Evolutionary conservation across 1,140 invertebrate genomes (phyloP), one percentile per base, ranked within the genome.

Genomic region (Hirudo medicinalis): DNA sequence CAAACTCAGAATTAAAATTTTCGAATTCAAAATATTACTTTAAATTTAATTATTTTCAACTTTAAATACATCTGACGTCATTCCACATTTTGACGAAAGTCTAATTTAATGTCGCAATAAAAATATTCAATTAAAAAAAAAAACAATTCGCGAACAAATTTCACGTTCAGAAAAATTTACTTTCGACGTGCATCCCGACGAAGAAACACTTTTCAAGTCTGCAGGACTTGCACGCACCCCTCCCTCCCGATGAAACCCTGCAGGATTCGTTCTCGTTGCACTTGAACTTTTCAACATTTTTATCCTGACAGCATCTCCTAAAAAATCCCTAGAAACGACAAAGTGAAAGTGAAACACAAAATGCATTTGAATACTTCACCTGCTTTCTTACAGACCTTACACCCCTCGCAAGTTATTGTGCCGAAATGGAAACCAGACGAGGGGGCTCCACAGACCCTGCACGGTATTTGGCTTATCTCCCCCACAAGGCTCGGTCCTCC

Each of bases 351-450:
- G 43, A 49, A 49, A 49, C 43, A 57, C 54, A 57, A 57, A 57
- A 3, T n/a, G 25, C 57, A 11, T 11, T 9, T 63, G 17, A 63
- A 63, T 25, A 32, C 1, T 63, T 5, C 4, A 63, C 19, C 8
- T 15, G 8, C 17, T 25, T 27, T n/a, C n/a, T 20, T 25, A 6
- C 57, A 63, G 86, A 95, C 92, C 88, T 96, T 96, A 85, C 93
- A 97, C 73, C 93, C 93, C 85, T 97, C 93, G 82, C 93, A 97
- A 19, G 93, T 96, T 79, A 96, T 94, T 55, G 92, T 92, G 67
- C 93, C 93, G 81, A 96, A 96, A 81, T 96, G 93, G 83, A 94
- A 96, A 60, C 93, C 93, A 71, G 92, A 92, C 73, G 92, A 92
- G 73, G 91, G 91, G 81, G 95, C 92, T 13, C 90, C 90, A 82